Conservation (phyloP, 2,797 vertebrate species). For the Vespertilio murinus region DNA sequence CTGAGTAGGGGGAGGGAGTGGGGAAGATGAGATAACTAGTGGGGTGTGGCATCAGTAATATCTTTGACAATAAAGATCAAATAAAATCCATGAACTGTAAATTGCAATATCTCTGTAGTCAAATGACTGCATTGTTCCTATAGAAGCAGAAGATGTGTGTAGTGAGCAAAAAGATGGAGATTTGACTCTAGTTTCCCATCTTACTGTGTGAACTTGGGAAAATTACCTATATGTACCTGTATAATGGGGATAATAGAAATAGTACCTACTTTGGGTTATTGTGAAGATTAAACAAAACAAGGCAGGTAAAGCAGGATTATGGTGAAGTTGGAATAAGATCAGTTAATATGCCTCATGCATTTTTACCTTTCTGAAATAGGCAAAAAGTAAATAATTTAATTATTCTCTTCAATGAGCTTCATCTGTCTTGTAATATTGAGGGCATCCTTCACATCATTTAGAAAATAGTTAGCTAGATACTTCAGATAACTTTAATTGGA, state of each 20-base stretch:
- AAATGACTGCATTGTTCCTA: not conserved
- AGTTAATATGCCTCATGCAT: not conserved
- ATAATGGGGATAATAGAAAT: not conserved
- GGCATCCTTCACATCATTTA: not conserved
- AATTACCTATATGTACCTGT: not conserved
- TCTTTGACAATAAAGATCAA: too few relatives aligned
- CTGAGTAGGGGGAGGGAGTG: too few relatives aligned
- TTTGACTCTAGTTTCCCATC: not conserved
- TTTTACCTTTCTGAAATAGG: not conserved
- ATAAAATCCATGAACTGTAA: not conserved
- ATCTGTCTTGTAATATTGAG: not conserved
- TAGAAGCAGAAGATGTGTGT: not conserved
- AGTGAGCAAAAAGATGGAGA: not conserved
- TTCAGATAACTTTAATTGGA: not conserved
- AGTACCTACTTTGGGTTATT: not conserved
- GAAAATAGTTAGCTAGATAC: not conserved
- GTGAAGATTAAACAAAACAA: slow-evolving; percentile 55
- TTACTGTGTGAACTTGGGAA: not conserved
- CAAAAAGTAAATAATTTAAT: not conserved
- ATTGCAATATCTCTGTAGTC: not conserved
- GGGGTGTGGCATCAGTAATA: too few relatives aligned
- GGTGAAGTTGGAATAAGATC: slow-evolving; percentile 16
- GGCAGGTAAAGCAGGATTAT: slow-evolving; percentile 34
- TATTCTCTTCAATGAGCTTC: not conserved
- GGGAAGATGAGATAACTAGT: too few relatives aligned